Conservation (phyloP, 2,797 vertebrate genomes). For the Pampus argenteus region DNA sequence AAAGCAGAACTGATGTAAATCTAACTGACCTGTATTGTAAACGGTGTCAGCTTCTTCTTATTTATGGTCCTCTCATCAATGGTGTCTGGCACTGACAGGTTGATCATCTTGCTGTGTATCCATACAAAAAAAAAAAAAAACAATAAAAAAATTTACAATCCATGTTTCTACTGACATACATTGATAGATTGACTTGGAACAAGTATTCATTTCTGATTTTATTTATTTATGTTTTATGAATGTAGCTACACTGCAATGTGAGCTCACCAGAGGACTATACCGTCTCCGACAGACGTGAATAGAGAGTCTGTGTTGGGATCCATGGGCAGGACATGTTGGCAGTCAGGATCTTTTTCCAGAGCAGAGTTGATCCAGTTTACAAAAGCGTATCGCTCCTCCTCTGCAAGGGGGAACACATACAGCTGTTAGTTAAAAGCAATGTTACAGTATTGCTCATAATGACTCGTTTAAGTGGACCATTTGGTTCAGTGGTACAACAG, state of each 20-base stretch:
- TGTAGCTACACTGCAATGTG: neutral
- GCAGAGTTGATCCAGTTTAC: conserved; percentile 99
- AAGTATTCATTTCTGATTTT: neutral
- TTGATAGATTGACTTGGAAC: neutral
- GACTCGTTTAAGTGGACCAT: conserved; percentile 17
- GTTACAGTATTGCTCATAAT: neutral
- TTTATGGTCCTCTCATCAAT: conserved; percentile 98
- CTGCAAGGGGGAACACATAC: conserved; percentile 74
- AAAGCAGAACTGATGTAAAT: neutral
- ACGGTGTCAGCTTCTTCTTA: conserved; percentile 96
- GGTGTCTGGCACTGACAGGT: conserved; percentile 97
- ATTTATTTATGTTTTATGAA: neutral
- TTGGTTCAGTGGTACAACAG: neutral
- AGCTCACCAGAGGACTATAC: conserved; percentile 95
- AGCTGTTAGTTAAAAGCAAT: conserved; percentile 5
- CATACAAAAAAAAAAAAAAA: conserved; percentile 1
- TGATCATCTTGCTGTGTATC: conserved; percentile 95
- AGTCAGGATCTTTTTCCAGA: conserved; percentile 94
- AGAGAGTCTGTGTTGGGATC: conserved; percentile 92
- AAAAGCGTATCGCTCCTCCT: conserved; percentile 97
- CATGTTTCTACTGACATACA: neutral
- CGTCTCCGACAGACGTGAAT: conserved; percentile 92
- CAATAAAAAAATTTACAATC: neutral
- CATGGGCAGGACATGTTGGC: conserved; percentile 93
- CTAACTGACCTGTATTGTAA: conserved; percentile 91